Evolutionary conservation across 2,113 vertebrate species (phyloP), one percentile per base, ranked within the genome.

Genomic region (Cairina moschata): DNA sequence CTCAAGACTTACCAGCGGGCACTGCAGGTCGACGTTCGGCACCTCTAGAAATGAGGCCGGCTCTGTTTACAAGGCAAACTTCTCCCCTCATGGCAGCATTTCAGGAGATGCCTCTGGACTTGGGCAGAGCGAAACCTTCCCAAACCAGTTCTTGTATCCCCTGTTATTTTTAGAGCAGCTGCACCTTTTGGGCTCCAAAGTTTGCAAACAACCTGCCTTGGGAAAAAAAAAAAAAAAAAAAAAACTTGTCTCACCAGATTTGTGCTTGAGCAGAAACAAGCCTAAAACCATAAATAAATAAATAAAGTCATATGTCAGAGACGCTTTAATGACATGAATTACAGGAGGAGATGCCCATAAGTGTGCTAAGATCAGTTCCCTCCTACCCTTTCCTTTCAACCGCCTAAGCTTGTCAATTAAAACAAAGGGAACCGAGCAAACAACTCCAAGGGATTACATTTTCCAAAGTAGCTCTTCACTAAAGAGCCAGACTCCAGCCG

Each of bases 151-250:
- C 77, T 94, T 69, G 54, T 88, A 93, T 85, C 92, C 74, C 17
- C 3, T 88, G 90, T 94, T 97, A 94, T 96, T 96, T 94, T 96
- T 91, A 96, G 92, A 91, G 88, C 69, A 55, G 92, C 93, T 96
- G 83, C 81, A 85, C 77, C 86, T 94, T 94, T 93, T 52, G 80
- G 83, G 88, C 80, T 91, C 90, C 59, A 50, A 94, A 95, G 92
- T 89, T 94, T 84, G 96, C 95, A 95, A 96, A 97, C 92, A 93
- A 82, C 55, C 28, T 1, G 44, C 83, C 80, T 86, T 50, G 71
- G 69, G 76, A 32, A 62, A 77, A 34, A n/a, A 68, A 7, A 44
- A 44, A 44, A 44, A 25, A 36, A 36, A 36, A 36, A 40, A 44
- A 48, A n/a, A 68, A 7, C 65, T 82, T 23, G 63, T 77, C 88